These are phyloP conservation scores for Zele albiditarsus DNA, from an alignment of 2,888 invertebrate genomes.

Conservation along the genomic window DNA sequence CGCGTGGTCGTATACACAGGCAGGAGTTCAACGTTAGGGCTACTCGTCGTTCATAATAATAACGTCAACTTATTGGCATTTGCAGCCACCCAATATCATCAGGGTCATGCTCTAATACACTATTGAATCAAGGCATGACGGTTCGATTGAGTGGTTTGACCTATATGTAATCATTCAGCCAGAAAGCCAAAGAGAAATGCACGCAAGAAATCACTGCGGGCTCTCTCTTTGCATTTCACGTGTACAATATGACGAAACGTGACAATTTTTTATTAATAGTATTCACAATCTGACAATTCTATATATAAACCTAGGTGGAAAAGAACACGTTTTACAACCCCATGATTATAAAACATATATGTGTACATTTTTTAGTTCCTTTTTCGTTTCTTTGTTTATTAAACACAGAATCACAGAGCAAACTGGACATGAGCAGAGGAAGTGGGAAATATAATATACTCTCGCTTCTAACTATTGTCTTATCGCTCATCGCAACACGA, in stretches of 20 bases:
- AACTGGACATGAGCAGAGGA: constrained; percentile 69
- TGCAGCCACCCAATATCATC: constrained; percentile 17
- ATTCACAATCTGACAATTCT: background rate
- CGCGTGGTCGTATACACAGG: background rate
- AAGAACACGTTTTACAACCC: constrained; percentile 45
- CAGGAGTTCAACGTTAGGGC: background rate
- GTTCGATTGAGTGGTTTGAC: constrained; percentile 51
- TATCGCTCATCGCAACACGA: constrained; percentile 31
- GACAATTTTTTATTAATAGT: background rate
- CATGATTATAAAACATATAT: constrained; percentile 61
- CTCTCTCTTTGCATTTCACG: constrained; percentile 9
- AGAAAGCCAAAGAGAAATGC: constrained; percentile 24
- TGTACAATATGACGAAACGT: background rate
- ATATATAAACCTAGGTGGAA: background rate
- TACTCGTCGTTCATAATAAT: constrained; percentile 1
- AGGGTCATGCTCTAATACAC: constrained; percentile 24
- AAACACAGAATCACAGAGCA: constrained; percentile 72
- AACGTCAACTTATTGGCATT: constrained; percentile 1
- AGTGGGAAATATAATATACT: constrained; percentile 62
- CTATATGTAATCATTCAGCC: constrained; percentile 40
- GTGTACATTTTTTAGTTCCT: constrained; percentile 50
- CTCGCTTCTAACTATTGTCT: constrained; percentile 41
- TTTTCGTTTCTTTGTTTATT: constrained; percentile 60
- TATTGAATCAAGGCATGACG: constrained; percentile 46
- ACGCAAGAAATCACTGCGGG: constrained; percentile 4